Evolutionary conservation across 2,888 invertebrate species (phyloP).

Genomic region (Bellardia pandia): DNA sequence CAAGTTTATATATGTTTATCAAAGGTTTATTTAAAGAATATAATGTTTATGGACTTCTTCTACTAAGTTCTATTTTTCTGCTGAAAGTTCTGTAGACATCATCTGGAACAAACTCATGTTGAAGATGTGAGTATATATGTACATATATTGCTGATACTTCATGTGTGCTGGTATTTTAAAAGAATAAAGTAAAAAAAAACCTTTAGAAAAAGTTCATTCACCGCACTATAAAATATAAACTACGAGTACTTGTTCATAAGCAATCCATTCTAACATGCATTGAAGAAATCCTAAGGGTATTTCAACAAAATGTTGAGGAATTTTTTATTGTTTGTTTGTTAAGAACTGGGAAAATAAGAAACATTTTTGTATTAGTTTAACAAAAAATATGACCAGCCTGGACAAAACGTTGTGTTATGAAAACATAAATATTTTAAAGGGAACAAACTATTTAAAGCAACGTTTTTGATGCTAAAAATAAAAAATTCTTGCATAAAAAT

Average conservation of each 20-base stretch:
- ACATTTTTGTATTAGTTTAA: neutral
- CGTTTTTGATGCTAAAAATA: too few relatives aligned
- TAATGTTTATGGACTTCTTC: constrained; percentile 3
- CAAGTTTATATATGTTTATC: neutral
- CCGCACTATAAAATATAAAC: constrained; percentile 32
- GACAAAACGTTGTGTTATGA: neutral
- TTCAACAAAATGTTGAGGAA: constrained; percentile 18
- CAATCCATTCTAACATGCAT: neutral
- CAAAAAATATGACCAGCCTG: constrained; percentile 1
- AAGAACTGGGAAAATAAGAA: neutral
- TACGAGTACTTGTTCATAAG: neutral
- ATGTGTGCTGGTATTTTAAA: neutral
- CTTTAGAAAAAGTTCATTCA: constrained; percentile 48
- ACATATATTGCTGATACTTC: neutral
- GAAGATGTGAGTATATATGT: neutral
- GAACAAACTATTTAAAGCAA: neutral
- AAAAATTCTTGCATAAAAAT: too few relatives aligned
- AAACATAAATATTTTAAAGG: neutral
- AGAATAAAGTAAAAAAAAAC: constrained; percentile 3
- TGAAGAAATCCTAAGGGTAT: constrained; percentile 40
- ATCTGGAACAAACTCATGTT: neutral
- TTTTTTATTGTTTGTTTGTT: neutral
- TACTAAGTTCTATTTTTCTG: neutral
- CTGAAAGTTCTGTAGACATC: neutral
- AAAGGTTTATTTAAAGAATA: neutral